A percentile compares a stretch with the other conserved stretches of the same genome.
These are phyloP conservation scores for Xestoiulus laeticollis DNA, from an alignment of 2,888 invertebrate species.

Conservation along the genomic window DNA sequence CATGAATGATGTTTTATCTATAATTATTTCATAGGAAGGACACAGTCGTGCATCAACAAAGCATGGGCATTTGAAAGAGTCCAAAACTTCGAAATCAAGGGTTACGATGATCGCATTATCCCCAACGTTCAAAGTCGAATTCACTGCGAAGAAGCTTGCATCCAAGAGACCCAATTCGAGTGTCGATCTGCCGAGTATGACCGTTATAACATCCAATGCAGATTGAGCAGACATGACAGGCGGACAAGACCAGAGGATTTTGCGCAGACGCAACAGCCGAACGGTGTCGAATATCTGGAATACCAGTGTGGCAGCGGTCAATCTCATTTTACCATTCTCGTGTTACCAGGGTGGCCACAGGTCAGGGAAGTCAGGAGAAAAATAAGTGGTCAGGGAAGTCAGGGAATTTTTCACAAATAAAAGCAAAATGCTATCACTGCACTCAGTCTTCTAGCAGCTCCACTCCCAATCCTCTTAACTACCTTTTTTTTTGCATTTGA, in stretches of 20 bases:
- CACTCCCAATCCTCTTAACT: too few species aligned
- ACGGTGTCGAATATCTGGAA: conserved; percentile 67
- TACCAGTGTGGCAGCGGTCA: conserved; percentile 67
- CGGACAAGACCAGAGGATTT: conserved; percentile 66
- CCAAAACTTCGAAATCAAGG: conserved; percentile 66
- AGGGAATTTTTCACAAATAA: too few species aligned
- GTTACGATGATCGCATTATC: conserved; percentile 65
- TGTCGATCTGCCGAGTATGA: conserved; percentile 69
- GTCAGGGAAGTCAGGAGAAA: too few species aligned
- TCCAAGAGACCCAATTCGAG: conserved; percentile 64
- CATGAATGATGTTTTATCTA: too few species aligned
- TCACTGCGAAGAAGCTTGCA: conserved; percentile 68
- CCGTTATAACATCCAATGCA: conserved; percentile 66
- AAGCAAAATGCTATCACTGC: too few species aligned
- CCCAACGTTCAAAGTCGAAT: conserved; percentile 66
- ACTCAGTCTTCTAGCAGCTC: too few species aligned
- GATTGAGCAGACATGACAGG: conserved; percentile 66
- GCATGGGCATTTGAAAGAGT: conserved; percentile 68
- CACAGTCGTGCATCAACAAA: conserved; percentile 49
- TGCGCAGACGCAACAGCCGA: conserved; percentile 60
- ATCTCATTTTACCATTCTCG: too few species aligned
- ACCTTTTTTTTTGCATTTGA: too few species aligned
- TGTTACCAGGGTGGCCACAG: neutral
- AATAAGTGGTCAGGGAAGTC: too few species aligned
- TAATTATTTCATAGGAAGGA: conserved; percentile 18